These are phyloP conservation scores for Rhagium mordax DNA, from an alignment of 2,888 invertebrate species.

Conservation along the genomic window DNA sequence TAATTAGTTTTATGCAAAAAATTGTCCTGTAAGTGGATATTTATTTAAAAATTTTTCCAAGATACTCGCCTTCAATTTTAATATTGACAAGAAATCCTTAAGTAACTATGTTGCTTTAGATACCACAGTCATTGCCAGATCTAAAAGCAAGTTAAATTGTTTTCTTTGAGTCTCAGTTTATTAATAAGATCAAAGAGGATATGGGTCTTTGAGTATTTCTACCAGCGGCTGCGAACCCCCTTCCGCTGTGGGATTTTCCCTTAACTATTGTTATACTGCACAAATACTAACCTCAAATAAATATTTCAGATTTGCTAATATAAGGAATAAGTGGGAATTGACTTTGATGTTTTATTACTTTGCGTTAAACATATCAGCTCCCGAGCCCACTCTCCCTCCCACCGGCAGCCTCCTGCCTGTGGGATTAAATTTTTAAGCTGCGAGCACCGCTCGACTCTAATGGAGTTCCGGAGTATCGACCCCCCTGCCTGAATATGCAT, in stretches of 20 bases:
- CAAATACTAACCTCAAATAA: not conserved
- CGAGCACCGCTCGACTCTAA: constrained; percentile 30
- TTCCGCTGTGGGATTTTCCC: not conserved
- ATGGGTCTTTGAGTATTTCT: not conserved
- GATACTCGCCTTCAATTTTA: not conserved
- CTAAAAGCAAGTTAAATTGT: not conserved
- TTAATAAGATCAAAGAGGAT: not conserved
- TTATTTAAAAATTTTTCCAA: too few species aligned
- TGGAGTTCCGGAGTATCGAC: constrained; percentile 35
- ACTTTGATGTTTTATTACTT: not conserved
- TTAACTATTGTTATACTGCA: not conserved
- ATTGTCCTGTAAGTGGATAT: too few species aligned
- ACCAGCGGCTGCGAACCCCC: not conserved
- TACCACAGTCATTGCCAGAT: not conserved
- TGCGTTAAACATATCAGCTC: not conserved
- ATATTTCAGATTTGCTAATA: not conserved
- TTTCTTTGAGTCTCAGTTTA: not conserved
- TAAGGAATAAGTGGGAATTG: not conserved
- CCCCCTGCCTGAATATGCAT: constrained; percentile 49
- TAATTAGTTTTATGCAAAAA: too few species aligned
- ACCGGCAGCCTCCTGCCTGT: not conserved
- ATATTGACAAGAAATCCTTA: not conserved
- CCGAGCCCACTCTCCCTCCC: not conserved
- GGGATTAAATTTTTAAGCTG: constrained; percentile 27
- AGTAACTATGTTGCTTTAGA: not conserved